phyloP scores from a whole-genome alignment of 2,797 vertebrate genomes.

The Mus minutoides region DNA sequence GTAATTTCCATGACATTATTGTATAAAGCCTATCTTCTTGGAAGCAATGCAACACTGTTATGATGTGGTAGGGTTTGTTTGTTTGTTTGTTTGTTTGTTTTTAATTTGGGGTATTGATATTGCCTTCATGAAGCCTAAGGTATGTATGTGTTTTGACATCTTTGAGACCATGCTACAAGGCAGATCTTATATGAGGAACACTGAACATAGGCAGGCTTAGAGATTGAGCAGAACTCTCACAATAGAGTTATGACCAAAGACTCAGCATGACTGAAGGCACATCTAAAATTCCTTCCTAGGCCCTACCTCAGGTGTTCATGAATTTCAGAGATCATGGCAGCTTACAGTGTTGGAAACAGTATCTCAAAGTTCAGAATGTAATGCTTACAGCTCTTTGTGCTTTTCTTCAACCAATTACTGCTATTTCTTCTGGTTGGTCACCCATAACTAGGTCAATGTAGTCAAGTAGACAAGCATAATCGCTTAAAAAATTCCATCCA shows the following conservation, averaged over 20 bases:
- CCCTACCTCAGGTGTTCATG: not conserved
- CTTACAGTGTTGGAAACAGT: not conserved
- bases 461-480: not conserved
- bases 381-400: not conserved
- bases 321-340: not conserved
- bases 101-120: not conserved
- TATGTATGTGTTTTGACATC: not conserved
- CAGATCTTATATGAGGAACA: not conserved
- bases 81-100: too few species aligned
- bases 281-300: not conserved
- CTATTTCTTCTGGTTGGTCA: not conserved
- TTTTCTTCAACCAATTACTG: not conserved
- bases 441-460: not conserved
- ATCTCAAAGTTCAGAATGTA: not conserved
- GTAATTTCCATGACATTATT: not conserved
- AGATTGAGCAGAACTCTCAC: not conserved
- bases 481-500: not conserved
- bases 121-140: not conserved
- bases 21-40: not conserved
- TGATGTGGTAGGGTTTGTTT: not conserved
- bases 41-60: not conserved
- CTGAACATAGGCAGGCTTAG: not conserved
- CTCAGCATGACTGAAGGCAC: not conserved
- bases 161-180: not conserved
- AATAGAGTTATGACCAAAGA: not conserved